Evolutionary conservation across 2,113 vertebrate genomes (phyloP).

Genomic region (Grallaria varia): DNA sequence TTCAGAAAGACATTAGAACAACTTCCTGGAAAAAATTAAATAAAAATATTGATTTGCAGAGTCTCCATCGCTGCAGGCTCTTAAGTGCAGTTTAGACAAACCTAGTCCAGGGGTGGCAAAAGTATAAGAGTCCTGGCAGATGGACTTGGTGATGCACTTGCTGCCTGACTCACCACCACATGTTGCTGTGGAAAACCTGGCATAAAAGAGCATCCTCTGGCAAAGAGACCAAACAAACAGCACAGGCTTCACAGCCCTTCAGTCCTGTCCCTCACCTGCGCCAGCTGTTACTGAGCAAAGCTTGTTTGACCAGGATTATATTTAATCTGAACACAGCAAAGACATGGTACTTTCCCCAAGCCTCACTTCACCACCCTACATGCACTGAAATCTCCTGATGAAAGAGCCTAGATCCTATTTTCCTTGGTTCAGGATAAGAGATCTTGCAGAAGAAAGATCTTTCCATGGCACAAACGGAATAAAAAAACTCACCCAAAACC

Average conservation of each 20-base stretch:
- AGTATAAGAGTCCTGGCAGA: not conserved
- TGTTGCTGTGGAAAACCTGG: not conserved
- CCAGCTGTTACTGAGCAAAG: fast-evolving
- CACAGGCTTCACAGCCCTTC: not conserved
- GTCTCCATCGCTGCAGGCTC: not conserved
- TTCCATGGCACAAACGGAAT: not conserved
- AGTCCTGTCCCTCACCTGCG: not conserved
- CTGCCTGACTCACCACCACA: not conserved
- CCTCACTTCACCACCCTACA: not conserved
- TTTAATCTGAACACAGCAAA: not conserved
- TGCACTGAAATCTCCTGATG: not conserved
- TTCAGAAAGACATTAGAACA: not conserved
- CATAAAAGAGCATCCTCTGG: not conserved
- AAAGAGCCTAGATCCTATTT: not conserved
- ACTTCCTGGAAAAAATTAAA: not conserved
- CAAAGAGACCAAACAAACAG: not conserved
- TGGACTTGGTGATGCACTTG: fast-evolving
- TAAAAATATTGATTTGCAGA: not conserved
- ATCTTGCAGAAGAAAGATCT: not conserved
- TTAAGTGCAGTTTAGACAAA: not conserved
- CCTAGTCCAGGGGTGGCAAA: not conserved
- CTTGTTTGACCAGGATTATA: not conserved
- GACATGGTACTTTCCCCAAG: fast-evolving
- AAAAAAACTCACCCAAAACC: not conserved
- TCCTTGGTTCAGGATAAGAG: not conserved